A percentile compares a stretch with the other conserved stretches of the same genome.
Conservation (phyloP, 2,888 invertebrate genomes). For the Cerastis rubricosa region DNA sequence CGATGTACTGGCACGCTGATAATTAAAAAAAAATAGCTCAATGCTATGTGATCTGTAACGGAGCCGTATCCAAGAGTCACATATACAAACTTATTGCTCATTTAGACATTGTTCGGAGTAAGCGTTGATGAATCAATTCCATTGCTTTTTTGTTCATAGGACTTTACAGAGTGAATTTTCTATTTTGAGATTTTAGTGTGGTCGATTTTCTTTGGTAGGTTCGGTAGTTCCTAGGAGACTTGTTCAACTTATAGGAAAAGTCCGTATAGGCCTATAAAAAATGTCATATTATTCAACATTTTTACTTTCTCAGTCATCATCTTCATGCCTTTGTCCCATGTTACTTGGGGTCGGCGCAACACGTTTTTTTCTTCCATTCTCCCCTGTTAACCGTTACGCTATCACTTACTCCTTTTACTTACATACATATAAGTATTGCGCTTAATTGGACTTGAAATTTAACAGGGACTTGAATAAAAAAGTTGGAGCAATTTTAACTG, state of each 20-base stretch:
- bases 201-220: not conserved
- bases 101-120: slow-evolving; percentile 7
- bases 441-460: not conserved
- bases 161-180: slow-evolving; percentile 4
- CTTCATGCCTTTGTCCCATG: too few species aligned
- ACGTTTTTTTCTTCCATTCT: too few species aligned
- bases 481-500: not conserved
- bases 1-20: slow-evolving; percentile 27
- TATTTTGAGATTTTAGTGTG: slow-evolving; percentile 24
- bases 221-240: not conserved
- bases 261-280: not conserved
- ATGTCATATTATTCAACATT: not conserved
- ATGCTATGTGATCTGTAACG: slow-evolving; percentile 49
- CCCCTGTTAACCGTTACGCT: too few species aligned
- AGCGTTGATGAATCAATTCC: slow-evolving; percentile 50
- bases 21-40: slow-evolving; percentile 37
- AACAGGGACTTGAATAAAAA: not conserved
- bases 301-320: too few species aligned
- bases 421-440: not conserved
- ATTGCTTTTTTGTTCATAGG: slow-evolving; percentile 20
- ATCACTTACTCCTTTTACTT: too few species aligned
- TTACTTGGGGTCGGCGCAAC: too few species aligned
- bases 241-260: not conserved
- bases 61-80: slow-evolving; percentile 39
- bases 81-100: slow-evolving; percentile 35